Base-by-base conservation (phyloP, 2,888 invertebrate species). In the Clitarchus hookeri region DNA sequence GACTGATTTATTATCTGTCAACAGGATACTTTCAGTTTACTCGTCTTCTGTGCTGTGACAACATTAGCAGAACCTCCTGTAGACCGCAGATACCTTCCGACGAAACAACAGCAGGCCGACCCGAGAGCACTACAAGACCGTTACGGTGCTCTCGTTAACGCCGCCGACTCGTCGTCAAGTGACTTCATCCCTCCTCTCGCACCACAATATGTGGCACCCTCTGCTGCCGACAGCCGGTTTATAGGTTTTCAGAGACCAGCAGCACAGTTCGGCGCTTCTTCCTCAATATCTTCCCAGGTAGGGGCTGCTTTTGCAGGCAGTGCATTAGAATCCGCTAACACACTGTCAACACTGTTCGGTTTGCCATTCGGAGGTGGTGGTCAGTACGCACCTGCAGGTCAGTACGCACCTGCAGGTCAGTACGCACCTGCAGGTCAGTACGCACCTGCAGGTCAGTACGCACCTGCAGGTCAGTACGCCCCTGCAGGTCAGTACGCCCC, bases 31-130 rank as follows among this genome's bases (percentile, higher is more conserved):
- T 26, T 84, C 44, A 25, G 44, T 13, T n/a, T 84, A 4, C 80
- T 80, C 80, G 82, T 25, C 25, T 44, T 25, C 44, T 85, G 85
- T 23, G 85, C 53, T 0, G 85, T 80, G 26, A 36, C 79, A 8
- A 54, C 82, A 12, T 25, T 79, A 6, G 79, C 79, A 16, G 80
- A 85, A 54, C 79, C 84, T 26, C 84, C 53, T 26, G 84, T 53
- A 4, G 48, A 44, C 23, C 84, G 84, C 27, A 23, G 79, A 6
- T 85, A 85, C 85, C 85, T 85, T 6, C 85, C 85, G 26, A 79
- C 85, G 25, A n/a, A n/a, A n/a, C 44, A 44, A 11, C 84, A 27
- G 19, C 54, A 65, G 19, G 36, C 26, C 84, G 48, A 65, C 84
- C 44, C 53, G 26, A 13, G 53, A 26, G 84, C 54, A 26, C 25